phyloP scores from a whole-genome alignment of 2,797 vertebrate species.

The Nyctibius grandis region DNA sequence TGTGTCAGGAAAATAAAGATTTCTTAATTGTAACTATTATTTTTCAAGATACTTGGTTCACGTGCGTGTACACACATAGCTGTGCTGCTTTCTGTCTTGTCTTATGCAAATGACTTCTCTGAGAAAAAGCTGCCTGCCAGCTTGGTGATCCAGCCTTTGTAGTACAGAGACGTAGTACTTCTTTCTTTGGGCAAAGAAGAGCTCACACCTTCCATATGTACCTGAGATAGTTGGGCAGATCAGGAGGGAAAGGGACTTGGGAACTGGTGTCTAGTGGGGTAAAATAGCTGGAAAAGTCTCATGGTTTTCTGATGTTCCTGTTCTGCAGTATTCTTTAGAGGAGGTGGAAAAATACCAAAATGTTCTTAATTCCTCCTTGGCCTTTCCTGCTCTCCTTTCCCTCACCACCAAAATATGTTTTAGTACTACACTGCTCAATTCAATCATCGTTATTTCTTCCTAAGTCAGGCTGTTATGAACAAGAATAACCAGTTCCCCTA shows the following conservation, averaged over 20 bases:
- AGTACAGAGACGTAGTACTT: accelerated
- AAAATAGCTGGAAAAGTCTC: not conserved
- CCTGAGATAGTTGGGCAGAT: not conserved
- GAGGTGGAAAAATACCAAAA: not conserved
- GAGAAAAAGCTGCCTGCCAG: not conserved
- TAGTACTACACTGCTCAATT: not conserved
- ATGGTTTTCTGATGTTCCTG: not conserved
- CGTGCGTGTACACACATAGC: accelerated
- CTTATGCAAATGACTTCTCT: not conserved
- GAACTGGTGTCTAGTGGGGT: not conserved
- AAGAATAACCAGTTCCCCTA: not conserved
- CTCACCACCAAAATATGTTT: not conserved
- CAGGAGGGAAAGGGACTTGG: not conserved
- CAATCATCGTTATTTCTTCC: not conserved
- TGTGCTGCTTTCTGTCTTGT: not conserved
- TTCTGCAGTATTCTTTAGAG: not conserved
- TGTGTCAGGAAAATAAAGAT: not conserved
- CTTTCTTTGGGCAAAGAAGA: not conserved
- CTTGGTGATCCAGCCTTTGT: not conserved
- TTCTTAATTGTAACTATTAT: not conserved
- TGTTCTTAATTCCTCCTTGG: not conserved
- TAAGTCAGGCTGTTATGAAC: not conserved
- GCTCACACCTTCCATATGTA: not conserved
- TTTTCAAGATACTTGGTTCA: not conserved
- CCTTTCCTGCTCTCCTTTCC: not conserved